A percentile compares a stretch with the other conserved stretches of the same genome.
phyloP scores from a whole-genome alignment of 2,113 vertebrate genomes.

The Vicugna pacos region DNA sequence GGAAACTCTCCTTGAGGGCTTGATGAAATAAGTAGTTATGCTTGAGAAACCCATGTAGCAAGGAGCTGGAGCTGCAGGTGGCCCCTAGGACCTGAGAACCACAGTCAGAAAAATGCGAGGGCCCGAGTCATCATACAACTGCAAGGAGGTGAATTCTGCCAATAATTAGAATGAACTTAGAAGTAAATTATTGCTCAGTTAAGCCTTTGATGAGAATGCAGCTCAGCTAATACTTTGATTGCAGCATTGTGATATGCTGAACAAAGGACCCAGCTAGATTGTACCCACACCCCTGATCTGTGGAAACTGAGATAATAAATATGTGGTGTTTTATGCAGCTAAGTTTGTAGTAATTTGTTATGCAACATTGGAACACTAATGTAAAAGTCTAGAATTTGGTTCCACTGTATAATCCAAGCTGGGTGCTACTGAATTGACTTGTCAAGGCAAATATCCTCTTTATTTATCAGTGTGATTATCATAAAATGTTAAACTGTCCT shows the following conservation, averaged over 20 bases:
- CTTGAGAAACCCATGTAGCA: neutral
- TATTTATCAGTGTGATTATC: neutral
- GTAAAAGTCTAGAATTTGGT: slow-evolving; percentile 12
- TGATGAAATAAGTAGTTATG: neutral
- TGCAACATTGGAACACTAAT: neutral
- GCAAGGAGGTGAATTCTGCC: neutral
- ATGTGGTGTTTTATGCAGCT: neutral
- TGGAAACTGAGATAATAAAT: slow-evolving; percentile 1
- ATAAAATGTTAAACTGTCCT: neutral
- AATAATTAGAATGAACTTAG: neutral
- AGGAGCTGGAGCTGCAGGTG: neutral
- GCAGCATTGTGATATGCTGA: neutral
- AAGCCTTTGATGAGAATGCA: slow-evolving; percentile 46
- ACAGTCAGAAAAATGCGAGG: neutral
- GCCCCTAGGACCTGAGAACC: neutral
- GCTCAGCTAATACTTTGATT: neutral
- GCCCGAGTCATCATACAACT: neutral
- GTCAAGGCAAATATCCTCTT: neutral
- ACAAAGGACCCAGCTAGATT: neutral
- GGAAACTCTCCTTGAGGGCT: neutral
- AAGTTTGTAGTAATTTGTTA: slow-evolving; percentile 33
- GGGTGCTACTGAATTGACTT: neutral
- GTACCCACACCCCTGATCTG: neutral
- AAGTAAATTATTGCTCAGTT: neutral
- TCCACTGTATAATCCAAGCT: slow-evolving; percentile 25